Base-by-base conservation (phyloP, 2,797 vertebrate genomes). In the Scolopax rusticola region DNA sequence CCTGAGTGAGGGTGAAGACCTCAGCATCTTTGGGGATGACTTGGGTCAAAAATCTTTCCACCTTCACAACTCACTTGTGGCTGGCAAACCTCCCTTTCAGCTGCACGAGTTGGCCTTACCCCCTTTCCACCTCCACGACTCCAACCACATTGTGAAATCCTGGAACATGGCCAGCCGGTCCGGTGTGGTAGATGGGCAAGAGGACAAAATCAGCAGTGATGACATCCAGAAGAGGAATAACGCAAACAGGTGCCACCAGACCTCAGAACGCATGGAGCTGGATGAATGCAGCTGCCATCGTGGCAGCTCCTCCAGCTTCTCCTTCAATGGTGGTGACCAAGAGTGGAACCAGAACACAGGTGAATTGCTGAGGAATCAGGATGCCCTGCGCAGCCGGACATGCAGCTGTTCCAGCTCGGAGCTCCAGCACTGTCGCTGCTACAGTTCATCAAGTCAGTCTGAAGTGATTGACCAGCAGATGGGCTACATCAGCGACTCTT, bases 401-500 rank as follows among this genome's bases (percentile, higher is more conserved):
- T 98, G 98, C 23, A 98, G 98, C 7, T 98, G 98, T 93, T 98
- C 98, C 6, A 96, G 97, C 93, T 98, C 96, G 0, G 98, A 98
- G 28, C 67, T 97, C 9, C 98, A 97, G 48, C 98, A 96, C 95
- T 99, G 98, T 97, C 98, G 97, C 81, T 99, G 99, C 97, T 99
- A 98, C 25, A 98, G 98, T 21, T 98, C 98, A 1, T 99, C 99
- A 5, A 99, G 98, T 88, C 98, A 98, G 78, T 98, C 98, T 0
- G 99, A 99, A 93, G 97, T 97, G 2, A 97, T 93, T 12, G 98
- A 98, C 95, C 98, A 99, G 87, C 99, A 98, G 92, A 99, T 98
- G 90, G 98, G 98, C 82, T 99, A 99, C 9, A 97, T 98, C 94
- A 99, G 99, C 19, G 99, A 99, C 97, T 99, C 99, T 1, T 99